Conservation (phyloP, 2,797 vertebrate species). For the Channa striata region DNA sequence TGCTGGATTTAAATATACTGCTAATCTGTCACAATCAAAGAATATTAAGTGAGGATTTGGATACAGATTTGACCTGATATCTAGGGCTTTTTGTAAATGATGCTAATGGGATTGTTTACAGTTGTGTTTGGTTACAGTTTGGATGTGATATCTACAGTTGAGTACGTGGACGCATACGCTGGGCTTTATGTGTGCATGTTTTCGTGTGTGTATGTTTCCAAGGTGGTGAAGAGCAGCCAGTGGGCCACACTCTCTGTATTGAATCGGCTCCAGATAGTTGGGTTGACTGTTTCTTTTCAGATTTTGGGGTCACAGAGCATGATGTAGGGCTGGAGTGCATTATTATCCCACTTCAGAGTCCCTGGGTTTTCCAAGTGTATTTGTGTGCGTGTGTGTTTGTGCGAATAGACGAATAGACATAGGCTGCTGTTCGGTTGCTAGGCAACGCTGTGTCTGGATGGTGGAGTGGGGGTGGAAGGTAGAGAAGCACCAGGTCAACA, state of each 20-base stretch:
- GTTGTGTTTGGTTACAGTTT: background rate
- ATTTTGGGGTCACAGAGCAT: constrained; percentile 44
- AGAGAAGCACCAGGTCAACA: constrained; percentile 69
- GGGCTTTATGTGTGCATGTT: constrained; percentile 9
- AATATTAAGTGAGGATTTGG: constrained; percentile 33
- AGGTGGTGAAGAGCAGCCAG: constrained; percentile 6
- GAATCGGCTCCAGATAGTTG: constrained; percentile 29
- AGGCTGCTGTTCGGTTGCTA: constrained; percentile 79
- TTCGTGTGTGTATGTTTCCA: constrained; percentile 8
- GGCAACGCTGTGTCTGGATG: constrained; percentile 73
- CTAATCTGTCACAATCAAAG: constrained; percentile 36
- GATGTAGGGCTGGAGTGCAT: constrained; percentile 53
- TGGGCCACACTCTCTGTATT: constrained; percentile 25
- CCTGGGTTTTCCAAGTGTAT: constrained; percentile 50
- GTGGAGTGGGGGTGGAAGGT: constrained; percentile 69
- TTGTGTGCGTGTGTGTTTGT: constrained; percentile 28
- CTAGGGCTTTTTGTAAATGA: constrained; percentile 16
- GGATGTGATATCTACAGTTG: background rate
- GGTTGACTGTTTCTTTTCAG: constrained; percentile 26
- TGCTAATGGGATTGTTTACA: constrained; percentile 15
- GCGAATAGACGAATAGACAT: too few relatives aligned
- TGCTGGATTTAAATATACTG: constrained; percentile 27
- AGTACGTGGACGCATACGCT: background rate
- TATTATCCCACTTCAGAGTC: constrained; percentile 66
- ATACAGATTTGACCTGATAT: constrained; percentile 7